Base-by-base conservation (phyloP, 2,797 vertebrate species). In the Monodelphis domestica region DNA sequence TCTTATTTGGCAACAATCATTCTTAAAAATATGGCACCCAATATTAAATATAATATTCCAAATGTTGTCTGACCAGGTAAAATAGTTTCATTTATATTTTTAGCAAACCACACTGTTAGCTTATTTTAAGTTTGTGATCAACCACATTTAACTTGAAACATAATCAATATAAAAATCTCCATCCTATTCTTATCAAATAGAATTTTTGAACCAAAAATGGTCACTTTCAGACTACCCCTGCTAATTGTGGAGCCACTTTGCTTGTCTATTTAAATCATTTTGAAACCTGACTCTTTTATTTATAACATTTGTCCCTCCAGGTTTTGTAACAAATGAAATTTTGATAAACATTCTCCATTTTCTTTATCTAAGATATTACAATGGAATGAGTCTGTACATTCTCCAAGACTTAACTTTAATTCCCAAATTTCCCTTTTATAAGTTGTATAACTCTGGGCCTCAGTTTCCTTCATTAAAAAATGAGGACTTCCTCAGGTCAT, bases 271-370 rank as follows among this genome's bases (percentile, higher is more conserved):
- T 17, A 93, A 59, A 92, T 54, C 30, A 89, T 63, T 93, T 59
- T 93, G 12, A 55, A 26, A 93, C 91, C 63, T 94, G 52, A 90
- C n/a, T 70, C 54, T 52, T 12, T 59, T 51, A 6, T 50, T 45
- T 54, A 89, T 56, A 53, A 89, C 90, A 45, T 78, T 92, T 53
- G 63, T 30, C 57, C 33, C 52, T 3, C 55, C 87, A 33, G 52
- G 84, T 50, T 56, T 87, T 50, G 4, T 92, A 70, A 88, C 59
- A 45, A 57, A n/a, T 89, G 17, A 21, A 54, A 30, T 52, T 87
- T 91, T 57, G n/a, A 63, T 53, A 90, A 52, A 6, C 45, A 54
- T 59, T 17, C 50, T 91, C 91, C 28, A 87, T 29, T 24, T 1
- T 53, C 30, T 87, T 87, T 15, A 4, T 84, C 50, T 6, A 70